Evolutionary conservation across 2,113 vertebrate genomes (phyloP).

Genomic region (Menura novaehollandiae): DNA sequence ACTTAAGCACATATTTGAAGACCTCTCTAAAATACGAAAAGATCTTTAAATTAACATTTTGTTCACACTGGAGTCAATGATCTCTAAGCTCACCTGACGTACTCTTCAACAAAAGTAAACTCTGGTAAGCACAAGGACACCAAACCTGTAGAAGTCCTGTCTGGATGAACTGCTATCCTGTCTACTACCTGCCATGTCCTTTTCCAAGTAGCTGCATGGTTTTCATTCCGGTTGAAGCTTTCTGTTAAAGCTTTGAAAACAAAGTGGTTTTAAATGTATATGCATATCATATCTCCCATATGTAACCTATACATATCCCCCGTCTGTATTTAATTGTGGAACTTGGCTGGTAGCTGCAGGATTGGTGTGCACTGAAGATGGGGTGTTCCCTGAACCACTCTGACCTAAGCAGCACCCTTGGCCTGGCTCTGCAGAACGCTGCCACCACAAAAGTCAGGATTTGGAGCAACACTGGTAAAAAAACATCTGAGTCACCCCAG

Average conservation of each 20-base stretch:
- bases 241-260: neutral
- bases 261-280: neutral
- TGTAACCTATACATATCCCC: rapidly evolving
- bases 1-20: neutral
- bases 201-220: neutral
- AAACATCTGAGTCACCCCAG: rapidly evolving
- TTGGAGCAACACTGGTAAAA: neutral
- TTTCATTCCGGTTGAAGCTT: neutral
- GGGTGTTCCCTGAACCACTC: neutral
- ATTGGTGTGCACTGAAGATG: neutral
- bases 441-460: neutral
- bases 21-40: rapidly evolving
- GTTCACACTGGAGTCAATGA: neutral
- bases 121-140: neutral
- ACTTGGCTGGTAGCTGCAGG: neutral
- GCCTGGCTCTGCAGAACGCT: neutral
- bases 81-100: neutral
- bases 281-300: rapidly evolving
- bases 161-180: neutral
- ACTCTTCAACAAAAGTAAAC: neutral
- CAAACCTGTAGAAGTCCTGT: neutral
- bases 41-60: neutral
- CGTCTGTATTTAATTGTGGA: neutral
- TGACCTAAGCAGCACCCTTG: neutral
- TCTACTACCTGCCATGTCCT: neutral